Percentiles rank a stretch among this genome's conserved stretches.
These are phyloP conservation scores for Eira barbara DNA, from an alignment of 2,113 vertebrate species.

Conservation along the genomic window DNA sequence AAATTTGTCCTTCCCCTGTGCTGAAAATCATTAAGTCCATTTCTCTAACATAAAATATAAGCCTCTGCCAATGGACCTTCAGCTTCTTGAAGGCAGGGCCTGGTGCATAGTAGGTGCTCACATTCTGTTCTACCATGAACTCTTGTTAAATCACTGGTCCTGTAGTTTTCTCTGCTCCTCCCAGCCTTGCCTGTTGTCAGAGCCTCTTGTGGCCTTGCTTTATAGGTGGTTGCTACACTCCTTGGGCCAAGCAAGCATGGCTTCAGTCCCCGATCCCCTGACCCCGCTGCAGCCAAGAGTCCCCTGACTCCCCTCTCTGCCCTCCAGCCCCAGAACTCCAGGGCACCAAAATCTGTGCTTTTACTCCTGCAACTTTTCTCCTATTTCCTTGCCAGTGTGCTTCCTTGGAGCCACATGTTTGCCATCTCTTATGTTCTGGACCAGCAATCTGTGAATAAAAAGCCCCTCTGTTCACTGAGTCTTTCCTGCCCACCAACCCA, in stretches of 20 bases:
- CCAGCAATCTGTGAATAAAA: background rate
- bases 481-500: background rate
- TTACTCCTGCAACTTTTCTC: background rate
- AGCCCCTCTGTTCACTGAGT: background rate
- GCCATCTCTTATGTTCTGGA: background rate
- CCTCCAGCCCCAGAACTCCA: background rate
- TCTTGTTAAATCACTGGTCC: background rate
- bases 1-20: background rate
- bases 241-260: rapidly evolving
- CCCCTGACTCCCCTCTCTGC: background rate
- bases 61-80: background rate
- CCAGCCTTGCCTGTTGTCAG: background rate
- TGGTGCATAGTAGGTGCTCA: background rate
- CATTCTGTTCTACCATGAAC: background rate
- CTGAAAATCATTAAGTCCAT: no score
- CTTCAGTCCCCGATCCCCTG: no score
- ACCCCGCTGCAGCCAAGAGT: no score
- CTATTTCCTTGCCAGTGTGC: background rate
- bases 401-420: background rate
- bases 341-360: background rate
- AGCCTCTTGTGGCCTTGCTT: background rate
- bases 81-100: no score
- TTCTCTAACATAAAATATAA: background rate
- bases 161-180: no score
- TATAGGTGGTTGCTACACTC: background rate